phyloP scores from a whole-genome alignment of 1,140 invertebrate species.

The Brachionus paranguensis region DNA sequence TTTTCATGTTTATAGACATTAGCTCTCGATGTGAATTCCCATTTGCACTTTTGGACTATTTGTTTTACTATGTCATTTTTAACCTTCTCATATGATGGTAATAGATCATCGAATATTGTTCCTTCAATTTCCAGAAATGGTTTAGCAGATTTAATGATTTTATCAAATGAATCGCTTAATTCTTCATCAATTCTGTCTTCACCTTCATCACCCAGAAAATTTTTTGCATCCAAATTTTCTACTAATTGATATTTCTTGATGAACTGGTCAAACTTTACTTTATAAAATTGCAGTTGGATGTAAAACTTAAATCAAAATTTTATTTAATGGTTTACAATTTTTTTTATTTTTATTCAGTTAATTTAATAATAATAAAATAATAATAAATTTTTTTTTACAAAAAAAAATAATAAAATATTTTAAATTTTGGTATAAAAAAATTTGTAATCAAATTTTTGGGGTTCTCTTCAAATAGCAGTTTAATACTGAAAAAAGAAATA shows the following conservation, averaged over 20 bases:
- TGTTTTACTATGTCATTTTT: slow-evolving; percentile 3
- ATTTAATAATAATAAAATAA: too few relatives aligned
- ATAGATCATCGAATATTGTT: slow-evolving; percentile 5
- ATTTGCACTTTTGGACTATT: slow-evolving; percentile 14
- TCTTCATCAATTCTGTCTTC: not conserved
- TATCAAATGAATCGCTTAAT: not conserved
- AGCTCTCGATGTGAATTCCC: slow-evolving; percentile 25
- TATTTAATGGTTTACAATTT: too few relatives aligned
- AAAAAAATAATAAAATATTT: too few relatives aligned
- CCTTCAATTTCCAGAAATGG: not conserved
- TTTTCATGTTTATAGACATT: not conserved
- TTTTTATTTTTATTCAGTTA: too few relatives aligned
- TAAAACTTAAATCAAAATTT: not conserved
- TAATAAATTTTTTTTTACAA: too few relatives aligned
- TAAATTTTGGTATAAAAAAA: too few relatives aligned
- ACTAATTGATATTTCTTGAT: not conserved
- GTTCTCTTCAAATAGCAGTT: too few relatives aligned
- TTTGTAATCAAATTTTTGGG: too few relatives aligned
- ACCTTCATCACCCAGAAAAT: not conserved
- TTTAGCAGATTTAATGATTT: not conserved
- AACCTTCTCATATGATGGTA: slow-evolving; percentile 28
- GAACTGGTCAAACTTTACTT: not conserved
- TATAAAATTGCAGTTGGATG: slow-evolving; percentile 17
- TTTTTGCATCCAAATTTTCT: not conserved
- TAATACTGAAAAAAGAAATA: too few relatives aligned